These are phyloP conservation scores for Myathropa florea DNA, from an alignment of 2,888 invertebrate genomes.

Conservation along the genomic window DNA sequence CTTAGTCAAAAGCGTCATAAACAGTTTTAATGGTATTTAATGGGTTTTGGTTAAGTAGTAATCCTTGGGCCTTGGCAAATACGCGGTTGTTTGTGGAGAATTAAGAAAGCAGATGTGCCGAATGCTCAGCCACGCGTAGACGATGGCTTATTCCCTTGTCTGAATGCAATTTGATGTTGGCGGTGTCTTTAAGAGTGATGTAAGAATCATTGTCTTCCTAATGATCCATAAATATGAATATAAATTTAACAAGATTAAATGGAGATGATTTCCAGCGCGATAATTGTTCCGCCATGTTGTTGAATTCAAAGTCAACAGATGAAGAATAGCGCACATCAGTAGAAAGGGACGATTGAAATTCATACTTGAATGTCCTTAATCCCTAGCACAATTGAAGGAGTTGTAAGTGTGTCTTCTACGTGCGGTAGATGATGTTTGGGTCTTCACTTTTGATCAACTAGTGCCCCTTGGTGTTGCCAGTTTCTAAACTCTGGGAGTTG, in stretches of 20 bases:
- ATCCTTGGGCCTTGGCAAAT: background rate
- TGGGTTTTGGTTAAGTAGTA: conserved; percentile 10
- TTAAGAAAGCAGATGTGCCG: background rate
- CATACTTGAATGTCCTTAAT: no score
- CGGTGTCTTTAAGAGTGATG: background rate
- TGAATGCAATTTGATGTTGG: no score
- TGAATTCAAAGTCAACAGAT: background rate
- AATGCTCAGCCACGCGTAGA: background rate
- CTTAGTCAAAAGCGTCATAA: background rate
- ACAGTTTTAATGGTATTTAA: conserved; percentile 22
- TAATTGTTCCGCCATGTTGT: background rate
- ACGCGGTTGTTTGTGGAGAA: background rate
- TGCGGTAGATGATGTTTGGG: no score
- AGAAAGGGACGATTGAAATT: no score
- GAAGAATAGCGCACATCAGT: no score
- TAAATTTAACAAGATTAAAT: background rate
- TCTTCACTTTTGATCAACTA: no score
- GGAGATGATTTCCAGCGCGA: background rate
- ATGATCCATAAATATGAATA: background rate
- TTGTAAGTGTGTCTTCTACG: no score
- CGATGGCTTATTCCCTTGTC: background rate
- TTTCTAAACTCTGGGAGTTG: no score
- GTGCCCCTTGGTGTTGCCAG: no score
- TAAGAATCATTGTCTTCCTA: background rate
- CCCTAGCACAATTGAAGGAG: no score